Conservation (phyloP, 1,140 invertebrate species). For the Plodia interpunctella region DNA sequence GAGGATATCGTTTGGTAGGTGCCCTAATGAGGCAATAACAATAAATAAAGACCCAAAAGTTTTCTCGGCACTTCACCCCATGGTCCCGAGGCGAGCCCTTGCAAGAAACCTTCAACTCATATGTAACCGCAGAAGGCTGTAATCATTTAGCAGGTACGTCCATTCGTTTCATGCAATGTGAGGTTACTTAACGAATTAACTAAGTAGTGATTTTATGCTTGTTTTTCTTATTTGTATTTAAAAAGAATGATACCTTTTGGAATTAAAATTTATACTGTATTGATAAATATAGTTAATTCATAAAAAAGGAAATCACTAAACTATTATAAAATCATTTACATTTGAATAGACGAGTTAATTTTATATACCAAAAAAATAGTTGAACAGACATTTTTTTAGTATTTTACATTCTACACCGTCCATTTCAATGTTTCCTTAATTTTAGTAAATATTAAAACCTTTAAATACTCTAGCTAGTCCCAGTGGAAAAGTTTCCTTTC, state of each 20-base stretch:
- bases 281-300: no score
- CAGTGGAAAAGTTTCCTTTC: not conserved
- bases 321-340: no score
- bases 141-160: slow-evolving; percentile 43
- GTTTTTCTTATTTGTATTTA: not conserved
- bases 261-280: no score
- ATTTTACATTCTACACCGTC: no score
- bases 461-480: no score
- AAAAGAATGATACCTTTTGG: no score
- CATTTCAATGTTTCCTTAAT: no score
- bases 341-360: no score
- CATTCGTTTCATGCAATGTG: slow-evolving; percentile 5
- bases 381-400: no score
- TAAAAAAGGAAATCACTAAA: no score
- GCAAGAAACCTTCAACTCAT: slow-evolving; percentile 57
- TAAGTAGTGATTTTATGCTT: not conserved
- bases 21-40: slow-evolving; percentile 76
- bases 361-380: no score
- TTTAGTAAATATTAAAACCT: no score
- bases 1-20: slow-evolving; percentile 70
- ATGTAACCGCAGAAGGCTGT: slow-evolving; percentile 54
- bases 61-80: slow-evolving; percentile 64
- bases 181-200: not conserved
- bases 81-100: slow-evolving; percentile 49
- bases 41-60: slow-evolving; percentile 77